These are phyloP conservation scores for Sialia sialis DNA, from an alignment of 2,113 vertebrate species.

Conservation along the genomic window DNA sequence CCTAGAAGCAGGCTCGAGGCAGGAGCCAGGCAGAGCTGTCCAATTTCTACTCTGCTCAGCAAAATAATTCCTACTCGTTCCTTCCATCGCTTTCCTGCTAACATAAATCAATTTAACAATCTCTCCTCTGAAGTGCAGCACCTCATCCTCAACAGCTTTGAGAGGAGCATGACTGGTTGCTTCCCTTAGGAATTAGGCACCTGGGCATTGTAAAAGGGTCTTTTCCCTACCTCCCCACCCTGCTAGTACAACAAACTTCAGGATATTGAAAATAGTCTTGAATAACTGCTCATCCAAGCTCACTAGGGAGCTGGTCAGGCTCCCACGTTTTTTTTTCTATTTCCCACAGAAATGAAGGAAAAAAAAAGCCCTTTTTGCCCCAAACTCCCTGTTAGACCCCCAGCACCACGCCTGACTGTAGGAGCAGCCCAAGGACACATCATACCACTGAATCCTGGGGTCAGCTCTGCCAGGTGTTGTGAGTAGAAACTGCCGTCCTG, in stretches of 20 bases:
- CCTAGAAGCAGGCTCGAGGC: neutral
- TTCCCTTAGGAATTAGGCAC: neutral
- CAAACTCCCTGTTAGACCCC: neutral
- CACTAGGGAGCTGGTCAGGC: neutral
- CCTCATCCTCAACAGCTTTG: neutral
- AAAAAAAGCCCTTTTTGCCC: neutral
- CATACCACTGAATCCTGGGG: conserved; percentile 94
- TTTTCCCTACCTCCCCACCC: neutral
- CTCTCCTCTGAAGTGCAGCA: neutral
- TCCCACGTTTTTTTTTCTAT: neutral
- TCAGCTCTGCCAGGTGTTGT: conserved; percentile 89
- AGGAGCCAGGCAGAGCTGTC: neutral
- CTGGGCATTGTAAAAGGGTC: neutral
- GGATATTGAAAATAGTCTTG: neutral
- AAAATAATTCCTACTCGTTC: neutral
- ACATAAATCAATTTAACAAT: neutral
- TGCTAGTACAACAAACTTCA: neutral
- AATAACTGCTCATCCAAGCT: neutral
- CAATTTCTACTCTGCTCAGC: neutral
- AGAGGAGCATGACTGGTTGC: neutral
- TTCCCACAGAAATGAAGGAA: neutral
- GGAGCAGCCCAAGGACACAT: neutral
- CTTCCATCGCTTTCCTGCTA: neutral
- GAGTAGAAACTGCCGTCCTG: conserved; percentile 88
- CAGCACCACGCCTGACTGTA: neutral